These are phyloP conservation scores for Synanceia verrucosa DNA, from an alignment of 2,797 vertebrate genomes.

Conservation along the genomic window DNA sequence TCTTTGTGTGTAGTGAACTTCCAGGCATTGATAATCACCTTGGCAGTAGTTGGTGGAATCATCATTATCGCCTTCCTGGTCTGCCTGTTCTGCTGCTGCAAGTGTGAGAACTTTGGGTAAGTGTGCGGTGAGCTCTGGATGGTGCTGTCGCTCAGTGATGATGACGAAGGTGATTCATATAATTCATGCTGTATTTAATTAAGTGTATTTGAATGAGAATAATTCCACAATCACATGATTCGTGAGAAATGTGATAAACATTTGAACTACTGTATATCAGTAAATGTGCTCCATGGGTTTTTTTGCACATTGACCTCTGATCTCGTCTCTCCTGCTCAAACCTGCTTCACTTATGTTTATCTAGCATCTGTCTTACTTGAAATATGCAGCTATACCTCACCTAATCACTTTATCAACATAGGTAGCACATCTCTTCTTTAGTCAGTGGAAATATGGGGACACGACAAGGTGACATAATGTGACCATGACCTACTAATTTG, in stretches of 20 bases:
- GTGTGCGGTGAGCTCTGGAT: slow-evolving; percentile 49
- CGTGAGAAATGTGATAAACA: not conserved
- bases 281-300: not conserved
- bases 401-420: not conserved
- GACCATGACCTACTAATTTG: too few species aligned
- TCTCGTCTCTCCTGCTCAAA: not conserved
- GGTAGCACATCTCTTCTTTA: too few species aligned
- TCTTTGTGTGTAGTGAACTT: slow-evolving; percentile 89
- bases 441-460: not conserved
- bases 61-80: slow-evolving; percentile 85
- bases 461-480: too few species aligned
- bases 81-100: slow-evolving; percentile 92
- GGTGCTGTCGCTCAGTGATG: not conserved
- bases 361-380: not conserved
- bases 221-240: not conserved
- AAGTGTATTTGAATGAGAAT: not conserved
- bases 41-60: slow-evolving; percentile 86
- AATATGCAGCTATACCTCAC: not conserved
- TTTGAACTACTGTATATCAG: not conserved
- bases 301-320: not conserved
- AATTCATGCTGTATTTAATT: too few species aligned
- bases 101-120: slow-evolving; percentile 88
- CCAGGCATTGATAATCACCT: slow-evolving; percentile 90
- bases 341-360: not conserved
- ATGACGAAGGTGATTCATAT: not conserved